phyloP scores from a whole-genome alignment of 2,797 vertebrate species.

The Numenius phaeopus region DNA sequence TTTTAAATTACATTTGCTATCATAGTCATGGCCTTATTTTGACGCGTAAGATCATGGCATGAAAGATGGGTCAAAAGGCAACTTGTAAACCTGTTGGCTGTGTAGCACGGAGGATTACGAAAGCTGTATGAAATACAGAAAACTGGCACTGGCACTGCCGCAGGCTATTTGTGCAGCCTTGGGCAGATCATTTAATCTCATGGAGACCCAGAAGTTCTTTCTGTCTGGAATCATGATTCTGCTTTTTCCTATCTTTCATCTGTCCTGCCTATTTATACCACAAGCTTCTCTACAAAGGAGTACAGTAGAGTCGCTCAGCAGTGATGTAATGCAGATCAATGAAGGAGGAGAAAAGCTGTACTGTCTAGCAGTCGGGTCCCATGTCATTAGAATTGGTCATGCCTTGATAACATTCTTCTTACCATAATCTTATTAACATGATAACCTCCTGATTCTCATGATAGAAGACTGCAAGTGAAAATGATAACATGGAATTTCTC shows the following conservation, averaged over 20 bases:
- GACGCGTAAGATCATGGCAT: background rate
- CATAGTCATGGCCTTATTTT: conserved; percentile 35
- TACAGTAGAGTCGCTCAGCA: background rate
- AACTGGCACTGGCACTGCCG: background rate
- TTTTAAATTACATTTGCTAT: conserved; percentile 47
- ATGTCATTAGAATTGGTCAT: conserved; percentile 18
- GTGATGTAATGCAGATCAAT: background rate
- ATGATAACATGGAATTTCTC: background rate
- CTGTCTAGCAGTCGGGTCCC: background rate
- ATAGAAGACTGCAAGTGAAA: conserved; percentile 1
- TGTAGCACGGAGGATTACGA: background rate
- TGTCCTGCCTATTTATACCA: background rate
- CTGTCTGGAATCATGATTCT: background rate
- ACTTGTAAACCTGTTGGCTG: conserved; percentile 2
- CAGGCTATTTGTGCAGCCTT: background rate
- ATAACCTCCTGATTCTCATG: conserved; percentile 3
- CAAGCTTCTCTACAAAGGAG: background rate
- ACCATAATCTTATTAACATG: background rate
- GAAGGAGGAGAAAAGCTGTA: background rate
- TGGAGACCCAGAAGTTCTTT: background rate
- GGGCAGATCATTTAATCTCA: background rate
- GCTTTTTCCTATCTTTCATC: background rate
- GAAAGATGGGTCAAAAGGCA: conserved; percentile 44
- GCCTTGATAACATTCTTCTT: conserved; percentile 15
- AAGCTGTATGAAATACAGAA: background rate